A percentile compares a stretch with the other conserved stretches of the same genome.
Conservation (phyloP, 2,113 vertebrate species). For the Dendropsophus ebraccatus region DNA sequence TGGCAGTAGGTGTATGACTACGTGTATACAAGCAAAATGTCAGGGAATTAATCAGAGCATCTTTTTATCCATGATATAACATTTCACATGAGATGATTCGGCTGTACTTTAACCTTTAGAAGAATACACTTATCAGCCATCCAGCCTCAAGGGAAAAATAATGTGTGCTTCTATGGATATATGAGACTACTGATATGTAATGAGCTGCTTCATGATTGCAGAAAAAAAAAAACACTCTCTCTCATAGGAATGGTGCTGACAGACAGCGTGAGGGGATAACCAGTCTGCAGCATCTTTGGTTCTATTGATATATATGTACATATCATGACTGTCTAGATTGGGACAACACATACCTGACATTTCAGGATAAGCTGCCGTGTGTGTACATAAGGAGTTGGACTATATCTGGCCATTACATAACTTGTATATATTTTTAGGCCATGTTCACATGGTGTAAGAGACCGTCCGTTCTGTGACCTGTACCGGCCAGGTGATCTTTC, state of each 20-base stretch:
- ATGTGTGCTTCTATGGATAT: conserved; percentile 1
- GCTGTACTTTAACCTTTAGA: conserved; percentile 55
- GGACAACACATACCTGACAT: too few species aligned
- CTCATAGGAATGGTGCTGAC: not conserved
- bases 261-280: not conserved
- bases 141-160: conserved; percentile 10
- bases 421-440: too few species aligned
- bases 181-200: conserved; percentile 21
- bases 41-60: conserved; percentile 52
- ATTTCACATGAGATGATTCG: conserved; percentile 44
- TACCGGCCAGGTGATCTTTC: too few species aligned
- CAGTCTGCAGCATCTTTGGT: not conserved
- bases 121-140: conserved; percentile 32
- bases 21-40: conserved; percentile 53
- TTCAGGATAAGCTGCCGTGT: too few species aligned
- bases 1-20: conserved; percentile 33
- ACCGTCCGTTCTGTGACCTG: too few species aligned
- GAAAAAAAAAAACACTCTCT: not conserved
- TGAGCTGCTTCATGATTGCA: conserved; percentile 1
- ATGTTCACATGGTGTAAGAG: too few species aligned
- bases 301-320: not conserved
- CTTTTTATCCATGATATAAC: conserved; percentile 49
- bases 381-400: too few species aligned
- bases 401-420: too few species aligned
- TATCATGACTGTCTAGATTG: too few species aligned